Conservation (phyloP, 1,140 invertebrate species). For the Contarinia nasturtii region DNA sequence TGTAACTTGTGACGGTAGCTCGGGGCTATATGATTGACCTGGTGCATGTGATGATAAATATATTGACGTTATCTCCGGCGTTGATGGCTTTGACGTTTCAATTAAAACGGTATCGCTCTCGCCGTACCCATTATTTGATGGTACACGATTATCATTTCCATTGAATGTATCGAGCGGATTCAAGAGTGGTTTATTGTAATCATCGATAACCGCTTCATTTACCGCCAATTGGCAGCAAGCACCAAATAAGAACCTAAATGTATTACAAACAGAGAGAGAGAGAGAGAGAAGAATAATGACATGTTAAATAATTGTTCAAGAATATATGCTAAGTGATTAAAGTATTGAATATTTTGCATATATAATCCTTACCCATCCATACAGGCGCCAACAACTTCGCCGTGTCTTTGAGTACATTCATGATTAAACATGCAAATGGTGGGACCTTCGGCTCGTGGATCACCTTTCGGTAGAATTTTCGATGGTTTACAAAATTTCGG, state of each 20-base stretch:
- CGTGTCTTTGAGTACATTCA: constrained; percentile 60
- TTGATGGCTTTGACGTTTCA: neutral
- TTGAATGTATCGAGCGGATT: too few relatives aligned
- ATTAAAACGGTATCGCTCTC: neutral
- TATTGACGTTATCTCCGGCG: neutral
- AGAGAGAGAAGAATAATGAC: too few relatives aligned
- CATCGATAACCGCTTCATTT: constrained; percentile 6
- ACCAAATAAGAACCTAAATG: constrained; percentile 59
- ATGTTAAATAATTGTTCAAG: neutral
- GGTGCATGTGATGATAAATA: neutral
- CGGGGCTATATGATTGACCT: too few relatives aligned
- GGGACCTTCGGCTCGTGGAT: constrained; percentile 37
- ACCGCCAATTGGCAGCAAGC: constrained; percentile 57
- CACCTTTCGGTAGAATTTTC: constrained; percentile 29
- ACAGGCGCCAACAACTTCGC: constrained; percentile 70
- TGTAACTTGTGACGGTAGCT: too few relatives aligned
- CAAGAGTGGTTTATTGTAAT: neutral
- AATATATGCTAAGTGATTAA: neutral
- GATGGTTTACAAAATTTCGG: constrained; percentile 49
- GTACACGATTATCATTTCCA: too few relatives aligned
- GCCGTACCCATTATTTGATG: neutral
- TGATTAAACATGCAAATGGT: constrained; percentile 89
- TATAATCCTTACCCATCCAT: constrained; percentile 41
- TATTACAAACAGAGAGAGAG: neutral
- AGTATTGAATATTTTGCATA: neutral